A percentile compares a stretch with the other conserved stretches of the same genome.
Conservation (phyloP, 2,888 invertebrate genomes). For the Eulithis testata region DNA sequence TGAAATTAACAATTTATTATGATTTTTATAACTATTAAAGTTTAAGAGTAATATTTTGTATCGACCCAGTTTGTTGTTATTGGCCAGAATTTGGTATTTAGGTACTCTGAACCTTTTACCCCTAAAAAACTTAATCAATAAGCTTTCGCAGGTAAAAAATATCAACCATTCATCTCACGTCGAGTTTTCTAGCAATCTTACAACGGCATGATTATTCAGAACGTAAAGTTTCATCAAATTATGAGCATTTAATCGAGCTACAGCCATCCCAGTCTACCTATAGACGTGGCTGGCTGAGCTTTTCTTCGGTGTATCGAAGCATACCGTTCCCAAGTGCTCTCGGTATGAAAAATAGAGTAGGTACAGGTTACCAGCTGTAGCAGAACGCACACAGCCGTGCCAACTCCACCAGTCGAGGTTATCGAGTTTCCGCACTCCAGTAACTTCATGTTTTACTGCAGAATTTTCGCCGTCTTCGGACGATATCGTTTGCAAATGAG, state of each 20-base stretch:
- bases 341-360: background rate
- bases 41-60: too few species aligned
- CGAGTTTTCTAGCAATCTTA: background rate
- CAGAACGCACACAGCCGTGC: conserved; percentile 16
- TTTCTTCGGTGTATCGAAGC: background rate
- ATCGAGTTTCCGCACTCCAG: conserved; percentile 29
- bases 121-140: background rate
- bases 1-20: background rate
- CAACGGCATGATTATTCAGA: background rate
- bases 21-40: background rate
- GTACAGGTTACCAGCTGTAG: conserved; percentile 10
- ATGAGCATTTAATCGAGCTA: background rate
- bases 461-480: conserved; percentile 18
- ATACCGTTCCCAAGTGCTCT: background rate
- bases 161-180: background rate
- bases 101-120: too few species aligned
- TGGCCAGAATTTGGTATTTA: too few species aligned
- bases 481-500: conserved; percentile 20
- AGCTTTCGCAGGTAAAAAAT: background rate
- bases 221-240: background rate
- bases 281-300: background rate
- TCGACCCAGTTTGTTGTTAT: too few species aligned
- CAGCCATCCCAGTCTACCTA: background rate
- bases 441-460: conserved; percentile 33
- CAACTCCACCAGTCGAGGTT: conserved; percentile 14